Evolutionary conservation across 2,797 vertebrate genomes (phyloP).

Genomic region (Neomorphus geoffroyi): DNA sequence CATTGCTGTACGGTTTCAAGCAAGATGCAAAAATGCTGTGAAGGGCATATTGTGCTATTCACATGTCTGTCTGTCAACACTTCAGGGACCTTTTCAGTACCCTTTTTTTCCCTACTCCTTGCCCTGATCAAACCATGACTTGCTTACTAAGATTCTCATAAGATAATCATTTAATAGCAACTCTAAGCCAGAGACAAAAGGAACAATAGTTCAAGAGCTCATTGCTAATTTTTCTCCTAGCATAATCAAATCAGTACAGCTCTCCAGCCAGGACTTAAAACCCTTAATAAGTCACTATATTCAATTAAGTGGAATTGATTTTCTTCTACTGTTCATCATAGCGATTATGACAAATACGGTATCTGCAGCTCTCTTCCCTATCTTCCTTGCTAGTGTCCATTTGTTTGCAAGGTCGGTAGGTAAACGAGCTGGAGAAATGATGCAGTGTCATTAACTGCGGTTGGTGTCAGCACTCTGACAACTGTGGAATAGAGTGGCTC

Average conservation of each 20-base stretch:
- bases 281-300: conserved; percentile 88
- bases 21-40: not conserved
- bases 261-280: conserved; percentile 83
- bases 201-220: conserved; percentile 75
- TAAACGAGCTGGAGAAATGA: conserved; percentile 75
- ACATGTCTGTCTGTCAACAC: conserved; percentile 61
- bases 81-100: conserved; percentile 55
- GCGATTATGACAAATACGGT: conserved; percentile 89
- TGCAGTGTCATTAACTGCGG: conserved; percentile 80
- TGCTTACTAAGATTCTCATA: conserved; percentile 69
- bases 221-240: conserved; percentile 78
- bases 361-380: conserved; percentile 52
- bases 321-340: conserved; percentile 79
- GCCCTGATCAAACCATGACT: conserved; percentile 74
- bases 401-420: conserved; percentile 74
- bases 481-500: conserved; percentile 78
- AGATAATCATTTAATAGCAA: conserved; percentile 77
- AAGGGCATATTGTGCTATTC: conserved; percentile 31
- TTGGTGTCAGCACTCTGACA: conserved; percentile 85
- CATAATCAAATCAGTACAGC: conserved; percentile 81
- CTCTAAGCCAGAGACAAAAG: conserved; percentile 71
- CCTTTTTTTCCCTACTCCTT: conserved; percentile 35
- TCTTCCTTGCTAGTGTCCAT: conserved; percentile 57
- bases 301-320: conserved; percentile 88
- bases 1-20: not conserved